Evolutionary conservation across 2,113 vertebrate genomes (phyloP).

Genomic region (Madoqua kirkii): DNA sequence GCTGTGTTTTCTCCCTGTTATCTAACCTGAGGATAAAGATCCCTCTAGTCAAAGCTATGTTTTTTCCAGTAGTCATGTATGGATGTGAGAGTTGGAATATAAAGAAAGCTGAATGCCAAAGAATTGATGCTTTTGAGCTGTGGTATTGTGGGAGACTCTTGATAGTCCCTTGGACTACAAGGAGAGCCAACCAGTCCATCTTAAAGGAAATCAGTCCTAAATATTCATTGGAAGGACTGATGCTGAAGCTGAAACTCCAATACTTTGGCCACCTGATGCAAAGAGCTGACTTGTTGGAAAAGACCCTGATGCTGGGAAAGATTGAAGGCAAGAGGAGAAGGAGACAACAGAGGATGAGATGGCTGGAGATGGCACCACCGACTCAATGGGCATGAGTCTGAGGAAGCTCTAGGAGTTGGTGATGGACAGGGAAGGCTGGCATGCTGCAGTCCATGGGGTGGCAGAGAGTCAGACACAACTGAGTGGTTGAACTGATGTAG

Average conservation of each 20-base stretch:
- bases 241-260: background rate
- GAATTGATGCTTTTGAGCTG: background rate
- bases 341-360: background rate
- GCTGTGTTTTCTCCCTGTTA: background rate
- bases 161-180: background rate
- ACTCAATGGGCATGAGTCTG: background rate
- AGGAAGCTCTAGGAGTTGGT: background rate
- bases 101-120: background rate
- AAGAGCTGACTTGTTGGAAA: background rate
- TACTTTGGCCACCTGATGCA: background rate
- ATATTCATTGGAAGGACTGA: background rate
- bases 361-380: background rate
- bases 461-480: background rate
- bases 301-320: background rate
- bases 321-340: background rate
- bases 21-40: background rate
- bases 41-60: background rate
- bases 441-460: accelerated
- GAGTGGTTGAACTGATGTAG: background rate
- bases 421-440: background rate
- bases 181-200: background rate
- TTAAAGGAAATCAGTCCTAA: background rate
- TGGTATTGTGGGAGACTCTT: background rate
- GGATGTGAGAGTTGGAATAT: background rate
- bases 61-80: background rate